A percentile compares a stretch with the other conserved stretches of the same genome.
Conservation (phyloP, 2,113 vertebrate species). For the Leucopternis melanops region DNA sequence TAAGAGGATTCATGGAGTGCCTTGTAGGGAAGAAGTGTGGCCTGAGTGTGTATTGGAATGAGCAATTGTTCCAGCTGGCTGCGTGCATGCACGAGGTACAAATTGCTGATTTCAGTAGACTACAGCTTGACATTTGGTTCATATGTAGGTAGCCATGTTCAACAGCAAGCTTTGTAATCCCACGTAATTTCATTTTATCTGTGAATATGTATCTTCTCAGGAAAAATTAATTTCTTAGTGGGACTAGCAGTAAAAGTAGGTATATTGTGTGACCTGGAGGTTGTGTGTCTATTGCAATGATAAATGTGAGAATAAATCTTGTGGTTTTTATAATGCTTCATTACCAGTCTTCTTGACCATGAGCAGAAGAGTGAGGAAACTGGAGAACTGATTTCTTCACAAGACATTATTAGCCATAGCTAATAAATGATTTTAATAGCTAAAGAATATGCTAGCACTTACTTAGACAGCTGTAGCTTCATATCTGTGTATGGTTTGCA, state of each 20-base stretch:
- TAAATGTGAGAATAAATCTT: neutral
- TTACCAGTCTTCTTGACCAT: neutral
- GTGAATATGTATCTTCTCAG: neutral
- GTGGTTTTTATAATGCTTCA: neutral
- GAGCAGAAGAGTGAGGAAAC: neutral
- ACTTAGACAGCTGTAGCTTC: neutral
- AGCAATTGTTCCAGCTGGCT: slow-evolving; percentile 17
- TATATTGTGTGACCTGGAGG: neutral
- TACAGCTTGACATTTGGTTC: neutral
- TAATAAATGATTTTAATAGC: neutral
- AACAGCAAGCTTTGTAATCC: neutral
- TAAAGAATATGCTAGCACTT: neutral
- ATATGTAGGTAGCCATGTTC: neutral
- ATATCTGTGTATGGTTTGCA: neutral
- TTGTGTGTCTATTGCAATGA: neutral
- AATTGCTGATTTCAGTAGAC: neutral
- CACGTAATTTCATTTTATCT: neutral
- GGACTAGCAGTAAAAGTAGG: neutral
- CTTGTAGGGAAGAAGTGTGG: neutral
- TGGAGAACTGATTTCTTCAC: neutral
- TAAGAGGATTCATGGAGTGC: neutral
- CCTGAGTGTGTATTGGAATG: neutral
- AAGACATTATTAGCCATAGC: neutral
- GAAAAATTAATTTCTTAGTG: neutral
- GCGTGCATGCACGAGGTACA: neutral